A percentile compares a stretch with the other conserved stretches of the same genome.
These are phyloP conservation scores for Sphecodes monilicornis DNA, from an alignment of 2,888 invertebrate genomes.

Conservation along the genomic window DNA sequence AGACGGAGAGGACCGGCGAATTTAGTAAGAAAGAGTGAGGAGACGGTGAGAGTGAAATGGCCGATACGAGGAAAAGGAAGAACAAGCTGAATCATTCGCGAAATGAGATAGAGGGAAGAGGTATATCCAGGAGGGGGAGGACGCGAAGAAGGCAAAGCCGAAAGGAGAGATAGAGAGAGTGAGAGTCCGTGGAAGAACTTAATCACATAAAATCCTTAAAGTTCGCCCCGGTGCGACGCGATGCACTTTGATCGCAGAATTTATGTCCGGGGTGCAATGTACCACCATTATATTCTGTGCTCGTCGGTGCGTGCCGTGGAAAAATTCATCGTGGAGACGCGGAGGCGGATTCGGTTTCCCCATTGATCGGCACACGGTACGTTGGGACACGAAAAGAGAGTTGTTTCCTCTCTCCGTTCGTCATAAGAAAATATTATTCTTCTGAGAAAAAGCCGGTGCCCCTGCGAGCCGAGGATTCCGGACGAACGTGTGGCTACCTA, in stretches of 20 bases:
- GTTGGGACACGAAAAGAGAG: constrained; percentile 60
- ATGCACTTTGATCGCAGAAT: constrained; percentile 75
- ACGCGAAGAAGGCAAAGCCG: neutral
- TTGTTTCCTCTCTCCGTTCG: constrained; percentile 55
- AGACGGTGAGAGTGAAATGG: constrained; percentile 9
- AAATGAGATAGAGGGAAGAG: constrained; percentile 23
- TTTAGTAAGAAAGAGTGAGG: neutral
- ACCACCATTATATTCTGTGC: constrained; percentile 76
- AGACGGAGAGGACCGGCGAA: neutral
- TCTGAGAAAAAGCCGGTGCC: constrained; percentile 64
- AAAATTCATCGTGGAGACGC: constrained; percentile 74
- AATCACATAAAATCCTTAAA: constrained; percentile 80
- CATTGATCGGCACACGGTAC: constrained; percentile 68
- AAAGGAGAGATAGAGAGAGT: constrained; percentile 10
- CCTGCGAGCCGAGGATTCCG: constrained; percentile 46
- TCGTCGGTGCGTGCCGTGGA: constrained; percentile 73
- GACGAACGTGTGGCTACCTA: constrained; percentile 12
- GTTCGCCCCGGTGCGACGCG: constrained; percentile 71
- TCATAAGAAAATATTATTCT: constrained; percentile 74
- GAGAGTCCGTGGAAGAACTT: constrained; percentile 67
- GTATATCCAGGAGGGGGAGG: neutral
- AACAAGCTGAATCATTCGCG: constrained; percentile 25
- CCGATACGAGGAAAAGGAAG: constrained; percentile 9
- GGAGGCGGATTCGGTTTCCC: constrained; percentile 65
- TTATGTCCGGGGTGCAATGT: constrained; percentile 75